Evolutionary conservation across 2,113 vertebrate genomes (phyloP).

Genomic region (Crocuta crocuta): DNA sequence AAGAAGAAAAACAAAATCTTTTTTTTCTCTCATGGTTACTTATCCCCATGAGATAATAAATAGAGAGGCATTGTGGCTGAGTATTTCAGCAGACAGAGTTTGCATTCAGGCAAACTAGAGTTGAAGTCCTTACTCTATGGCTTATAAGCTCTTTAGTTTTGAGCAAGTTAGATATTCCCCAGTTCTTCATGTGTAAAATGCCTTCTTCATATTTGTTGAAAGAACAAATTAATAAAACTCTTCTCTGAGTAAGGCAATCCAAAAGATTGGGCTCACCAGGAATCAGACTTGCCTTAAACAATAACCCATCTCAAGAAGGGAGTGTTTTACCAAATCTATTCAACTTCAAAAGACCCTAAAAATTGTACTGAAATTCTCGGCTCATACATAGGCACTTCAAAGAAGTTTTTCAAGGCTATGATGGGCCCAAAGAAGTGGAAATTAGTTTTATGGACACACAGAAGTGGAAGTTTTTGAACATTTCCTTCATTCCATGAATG

Average conservation of each 20-base stretch:
- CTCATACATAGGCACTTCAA: not conserved
- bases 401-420: not conserved
- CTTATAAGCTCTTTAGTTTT: not conserved
- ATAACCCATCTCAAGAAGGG: not conserved
- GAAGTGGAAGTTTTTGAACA: not conserved
- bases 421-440: not conserved
- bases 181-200: not conserved
- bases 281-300: not conserved
- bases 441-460: not conserved
- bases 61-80: not conserved
- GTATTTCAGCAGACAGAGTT: not conserved
- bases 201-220: not conserved
- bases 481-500: not conserved
- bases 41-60: not conserved
- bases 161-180: not conserved
- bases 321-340: not conserved
- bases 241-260: not conserved
- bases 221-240: constrained; percentile 6
- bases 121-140: not conserved
- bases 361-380: not conserved
- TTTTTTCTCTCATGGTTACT: not conserved
- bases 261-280: not conserved
- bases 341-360: not conserved
- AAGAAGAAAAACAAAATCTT: not conserved
- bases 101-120: not conserved